Percentiles rank a stretch among this genome's conserved stretches.
Conservation (phyloP, 2,888 invertebrate genomes). For the Prostheceraeus crozeri region DNA sequence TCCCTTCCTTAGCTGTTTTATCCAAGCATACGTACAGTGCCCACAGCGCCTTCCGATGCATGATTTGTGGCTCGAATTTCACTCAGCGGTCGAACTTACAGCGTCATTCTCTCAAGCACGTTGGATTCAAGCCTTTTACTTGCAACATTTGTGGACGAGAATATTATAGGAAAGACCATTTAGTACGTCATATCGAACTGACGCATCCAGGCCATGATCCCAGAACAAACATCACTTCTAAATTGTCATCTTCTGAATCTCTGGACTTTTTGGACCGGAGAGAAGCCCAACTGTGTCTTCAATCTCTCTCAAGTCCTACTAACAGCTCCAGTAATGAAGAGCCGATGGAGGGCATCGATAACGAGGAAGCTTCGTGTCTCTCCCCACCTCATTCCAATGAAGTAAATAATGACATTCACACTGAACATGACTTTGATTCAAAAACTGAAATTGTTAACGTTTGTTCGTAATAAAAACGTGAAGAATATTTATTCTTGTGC, state of each 20-base stretch:
- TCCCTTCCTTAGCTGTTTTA: constrained; percentile 33
- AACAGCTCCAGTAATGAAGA: too few species aligned
- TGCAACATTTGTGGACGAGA: constrained; percentile 38
- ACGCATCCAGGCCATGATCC: constrained; percentile 38
- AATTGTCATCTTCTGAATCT: constrained; percentile 38
- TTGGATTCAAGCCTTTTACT: constrained; percentile 39
- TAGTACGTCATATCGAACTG: constrained; percentile 39
- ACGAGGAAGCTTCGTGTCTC: too few species aligned
- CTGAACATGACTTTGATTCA: too few species aligned
- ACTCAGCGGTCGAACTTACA: constrained; percentile 38
- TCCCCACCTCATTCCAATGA: too few species aligned
- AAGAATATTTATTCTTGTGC: too few species aligned
- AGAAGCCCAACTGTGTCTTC: too few species aligned
- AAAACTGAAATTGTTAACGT: too few species aligned
- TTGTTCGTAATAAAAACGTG: too few species aligned
- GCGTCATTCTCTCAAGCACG: constrained; percentile 39
- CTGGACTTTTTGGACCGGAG: constrained; percentile 38
- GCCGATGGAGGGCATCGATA: too few species aligned
- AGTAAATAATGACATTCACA: too few species aligned
- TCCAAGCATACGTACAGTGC: constrained; percentile 38
- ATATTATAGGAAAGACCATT: constrained; percentile 38
- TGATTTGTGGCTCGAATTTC: constrained; percentile 37
- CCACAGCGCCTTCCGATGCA: constrained; percentile 38
- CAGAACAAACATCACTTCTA: constrained; percentile 34
- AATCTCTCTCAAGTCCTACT: too few species aligned